Percentiles rank a stretch among this genome's conserved stretches.
Evolutionary conservation across 2,113 vertebrate genomes (phyloP).

Genomic region (Cnemophilus loriae): DNA sequence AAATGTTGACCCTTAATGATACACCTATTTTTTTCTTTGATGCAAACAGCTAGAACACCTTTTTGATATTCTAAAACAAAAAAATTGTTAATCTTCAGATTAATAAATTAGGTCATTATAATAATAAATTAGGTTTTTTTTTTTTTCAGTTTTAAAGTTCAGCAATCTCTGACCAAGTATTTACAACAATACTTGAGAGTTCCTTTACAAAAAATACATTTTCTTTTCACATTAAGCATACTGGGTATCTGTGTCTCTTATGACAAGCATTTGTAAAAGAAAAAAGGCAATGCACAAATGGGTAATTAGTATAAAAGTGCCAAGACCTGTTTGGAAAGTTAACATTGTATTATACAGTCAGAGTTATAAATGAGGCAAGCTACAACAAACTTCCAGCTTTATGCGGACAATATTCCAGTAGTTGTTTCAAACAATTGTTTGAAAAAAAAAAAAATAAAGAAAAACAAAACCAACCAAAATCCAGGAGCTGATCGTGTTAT

Average conservation of each 20-base stretch:
- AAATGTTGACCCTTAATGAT: slow-evolving; percentile 80
- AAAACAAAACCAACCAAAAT: slow-evolving; percentile 20
- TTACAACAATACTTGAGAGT: slow-evolving; percentile 94
- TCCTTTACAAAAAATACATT: slow-evolving; percentile 84
- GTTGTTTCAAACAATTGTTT: slow-evolving; percentile 81
- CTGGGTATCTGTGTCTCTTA: slow-evolving; percentile 79
- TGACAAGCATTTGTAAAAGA: slow-evolving; percentile 81
- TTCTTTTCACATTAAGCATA: slow-evolving; percentile 85
- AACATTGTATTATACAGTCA: slow-evolving; percentile 81
- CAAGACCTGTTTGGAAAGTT: slow-evolving; percentile 83
- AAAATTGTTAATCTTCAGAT: slow-evolving; percentile 83
- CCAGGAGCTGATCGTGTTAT: slow-evolving; percentile 62
- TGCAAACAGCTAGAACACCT: slow-evolving; percentile 82
- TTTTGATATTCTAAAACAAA: slow-evolving; percentile 83
- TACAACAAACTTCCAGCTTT: slow-evolving; percentile 82
- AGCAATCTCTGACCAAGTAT: slow-evolving; percentile 91
- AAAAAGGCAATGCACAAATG: slow-evolving; percentile 78
- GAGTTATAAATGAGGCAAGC: slow-evolving; percentile 80
- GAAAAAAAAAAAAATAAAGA: slow-evolving; percentile 20
- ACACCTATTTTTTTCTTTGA: slow-evolving; percentile 76
- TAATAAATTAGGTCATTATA: slow-evolving; percentile 93
- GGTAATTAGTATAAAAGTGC: slow-evolving; percentile 88
- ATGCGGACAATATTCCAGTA: slow-evolving; percentile 83
- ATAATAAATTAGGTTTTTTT: slow-evolving; percentile 88
- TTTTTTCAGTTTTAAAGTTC: slow-evolving; percentile 81